These are phyloP conservation scores for Tachysurus vachellii DNA, from an alignment of 2,113 vertebrate genomes.

Conservation along the genomic window DNA sequence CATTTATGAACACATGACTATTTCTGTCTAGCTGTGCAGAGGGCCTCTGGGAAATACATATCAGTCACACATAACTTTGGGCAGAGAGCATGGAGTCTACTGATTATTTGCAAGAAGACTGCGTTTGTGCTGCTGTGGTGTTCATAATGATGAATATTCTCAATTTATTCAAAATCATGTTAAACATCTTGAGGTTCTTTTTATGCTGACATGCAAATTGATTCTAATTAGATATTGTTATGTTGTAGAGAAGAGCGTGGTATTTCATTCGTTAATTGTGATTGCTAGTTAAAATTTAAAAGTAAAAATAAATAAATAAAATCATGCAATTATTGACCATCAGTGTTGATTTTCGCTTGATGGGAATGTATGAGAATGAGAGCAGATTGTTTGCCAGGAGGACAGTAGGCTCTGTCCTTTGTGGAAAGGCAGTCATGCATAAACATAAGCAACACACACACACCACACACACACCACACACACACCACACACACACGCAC, in stretches of 20 bases:
- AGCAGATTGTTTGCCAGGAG: constrained; percentile 11
- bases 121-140: background rate
- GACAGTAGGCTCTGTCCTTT: constrained; percentile 61
- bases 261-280: background rate
- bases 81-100: background rate
- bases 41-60: constrained; percentile 40
- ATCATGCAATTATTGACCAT: background rate
- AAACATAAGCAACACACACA: constrained; percentile 59
- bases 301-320: background rate
- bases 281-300: background rate
- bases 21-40: constrained; percentile 64
- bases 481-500: constrained; percentile 19
- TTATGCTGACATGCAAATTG: background rate
- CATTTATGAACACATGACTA: constrained; percentile 60
- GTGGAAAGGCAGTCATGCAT: constrained; percentile 64
- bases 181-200: background rate
- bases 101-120: background rate
- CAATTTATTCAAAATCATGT: background rate
- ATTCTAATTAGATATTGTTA: background rate
- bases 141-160: background rate
- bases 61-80: constrained; percentile 23
- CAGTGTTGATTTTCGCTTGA: background rate
- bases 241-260: background rate
- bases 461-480: background rate
- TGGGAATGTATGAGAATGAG: constrained; percentile 32